Conservation (phyloP, 2,797 vertebrate genomes). For the Aselliscus stoliczkanus region DNA sequence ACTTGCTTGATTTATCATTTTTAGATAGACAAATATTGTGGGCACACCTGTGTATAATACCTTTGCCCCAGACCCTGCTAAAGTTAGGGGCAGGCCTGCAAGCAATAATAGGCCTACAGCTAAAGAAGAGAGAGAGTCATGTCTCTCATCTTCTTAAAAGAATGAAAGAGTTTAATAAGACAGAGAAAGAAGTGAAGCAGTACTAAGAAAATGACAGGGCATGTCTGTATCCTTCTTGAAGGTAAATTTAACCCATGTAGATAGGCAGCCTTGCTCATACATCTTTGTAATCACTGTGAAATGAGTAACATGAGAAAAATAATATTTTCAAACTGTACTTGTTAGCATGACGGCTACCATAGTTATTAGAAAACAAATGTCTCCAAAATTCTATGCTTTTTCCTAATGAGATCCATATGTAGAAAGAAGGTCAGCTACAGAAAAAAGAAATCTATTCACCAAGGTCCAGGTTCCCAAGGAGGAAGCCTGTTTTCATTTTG, state of each 20-base stretch:
- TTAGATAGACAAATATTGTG: not conserved
- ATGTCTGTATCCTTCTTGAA: not conserved
- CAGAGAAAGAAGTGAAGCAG: not conserved
- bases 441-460: not conserved
- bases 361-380: conserved; percentile 38
- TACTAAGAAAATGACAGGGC: not conserved
- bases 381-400: not conserved
- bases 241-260: not conserved
- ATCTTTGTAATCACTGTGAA: not conserved
- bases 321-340: conserved; percentile 35
- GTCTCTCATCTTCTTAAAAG: not conserved
- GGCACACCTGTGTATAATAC: not conserved
- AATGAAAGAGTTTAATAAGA: not conserved
- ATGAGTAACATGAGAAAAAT: conserved; percentile 43
- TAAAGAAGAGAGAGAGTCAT: not conserved
- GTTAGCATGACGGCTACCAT: conserved; percentile 30
- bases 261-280: not conserved
- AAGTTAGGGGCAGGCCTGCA: not conserved
- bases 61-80: not conserved
- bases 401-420: conserved; percentile 65
- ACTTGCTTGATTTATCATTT: not conserved
- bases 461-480: not conserved
- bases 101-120: not conserved
- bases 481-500: not conserved
- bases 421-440: conserved; percentile 39